phyloP scores from a whole-genome alignment of 2,888 invertebrate genomes.

The Nasonia oneida region DNA sequence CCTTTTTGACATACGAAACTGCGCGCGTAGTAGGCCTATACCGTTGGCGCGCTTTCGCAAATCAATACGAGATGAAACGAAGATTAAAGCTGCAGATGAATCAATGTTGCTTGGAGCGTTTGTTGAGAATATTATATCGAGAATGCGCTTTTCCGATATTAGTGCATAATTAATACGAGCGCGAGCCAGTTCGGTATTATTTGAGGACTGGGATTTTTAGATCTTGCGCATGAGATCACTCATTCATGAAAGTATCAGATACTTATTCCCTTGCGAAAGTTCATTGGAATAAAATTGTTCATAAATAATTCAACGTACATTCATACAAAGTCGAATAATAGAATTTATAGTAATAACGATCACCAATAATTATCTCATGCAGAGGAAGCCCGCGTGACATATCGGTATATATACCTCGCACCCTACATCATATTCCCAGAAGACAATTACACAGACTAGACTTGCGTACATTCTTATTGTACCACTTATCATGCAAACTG shows the following conservation, averaged over 20 bases:
- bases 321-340: too few relatives aligned
- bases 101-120: too few relatives aligned
- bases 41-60: background rate
- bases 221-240: too few relatives aligned
- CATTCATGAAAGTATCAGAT: background rate
- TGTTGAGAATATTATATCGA: background rate
- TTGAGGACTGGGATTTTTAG: too few relatives aligned
- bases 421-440: background rate
- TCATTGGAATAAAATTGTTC: too few relatives aligned
- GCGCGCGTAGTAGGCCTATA: background rate
- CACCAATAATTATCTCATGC: too few relatives aligned
- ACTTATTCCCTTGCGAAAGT: too few relatives aligned
- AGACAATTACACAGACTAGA: background rate
- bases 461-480: background rate
- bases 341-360: too few relatives aligned
- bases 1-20: conserved; percentile 11
- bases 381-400: too few relatives aligned
- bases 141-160: background rate
- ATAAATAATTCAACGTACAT: too few relatives aligned
- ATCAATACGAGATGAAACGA: background rate
- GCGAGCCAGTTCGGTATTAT: too few relatives aligned
- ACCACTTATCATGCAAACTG: conserved; percentile 10
- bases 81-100: background rate
- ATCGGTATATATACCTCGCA: background rate
- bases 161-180: background rate